Evolutionary conservation across 2,888 invertebrate genomes (phyloP).

Genomic region (Andrena haemorrhoa): DNA sequence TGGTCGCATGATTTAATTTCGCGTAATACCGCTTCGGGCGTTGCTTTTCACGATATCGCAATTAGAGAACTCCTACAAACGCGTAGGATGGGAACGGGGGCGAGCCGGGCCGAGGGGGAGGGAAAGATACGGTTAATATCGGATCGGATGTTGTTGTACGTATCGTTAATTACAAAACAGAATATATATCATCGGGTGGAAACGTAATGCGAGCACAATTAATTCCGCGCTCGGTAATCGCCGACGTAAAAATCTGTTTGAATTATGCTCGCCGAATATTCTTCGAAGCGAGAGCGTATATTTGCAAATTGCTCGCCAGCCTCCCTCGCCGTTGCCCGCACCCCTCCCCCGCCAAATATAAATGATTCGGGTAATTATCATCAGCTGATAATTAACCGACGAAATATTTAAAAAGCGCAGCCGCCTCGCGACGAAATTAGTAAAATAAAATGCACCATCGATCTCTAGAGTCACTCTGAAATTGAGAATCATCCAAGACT

Average conservation of each 20-base stretch:
- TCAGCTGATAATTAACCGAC: conserved; percentile 31
- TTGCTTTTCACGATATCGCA: conserved; percentile 59
- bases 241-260: conserved; percentile 39
- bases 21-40: conserved; percentile 50
- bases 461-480: too few relatives aligned
- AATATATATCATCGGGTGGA: conserved; percentile 14
- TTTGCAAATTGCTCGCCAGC: neutral
- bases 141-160: conserved; percentile 17
- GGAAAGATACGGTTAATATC: conserved; percentile 33
- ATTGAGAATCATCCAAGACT: too few relatives aligned
- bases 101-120: neutral
- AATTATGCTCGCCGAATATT: conserved; percentile 30
- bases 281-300: conserved; percentile 11
- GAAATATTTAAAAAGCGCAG: conserved; percentile 16
- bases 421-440: neutral
- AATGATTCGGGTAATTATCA: conserved; percentile 27
- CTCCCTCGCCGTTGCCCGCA: neutral
- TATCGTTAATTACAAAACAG: conserved; percentile 39
- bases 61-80: conserved; percentile 55
- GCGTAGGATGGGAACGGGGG: conserved; percentile 1
- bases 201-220: conserved; percentile 37
- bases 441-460: conserved; percentile 5
- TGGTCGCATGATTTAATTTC: conserved; percentile 56
- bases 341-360: conserved; percentile 4
- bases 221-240: conserved; percentile 22